Base-by-base conservation (phyloP, 1,140 invertebrate genomes). In the Rhysida immarginata region DNA sequence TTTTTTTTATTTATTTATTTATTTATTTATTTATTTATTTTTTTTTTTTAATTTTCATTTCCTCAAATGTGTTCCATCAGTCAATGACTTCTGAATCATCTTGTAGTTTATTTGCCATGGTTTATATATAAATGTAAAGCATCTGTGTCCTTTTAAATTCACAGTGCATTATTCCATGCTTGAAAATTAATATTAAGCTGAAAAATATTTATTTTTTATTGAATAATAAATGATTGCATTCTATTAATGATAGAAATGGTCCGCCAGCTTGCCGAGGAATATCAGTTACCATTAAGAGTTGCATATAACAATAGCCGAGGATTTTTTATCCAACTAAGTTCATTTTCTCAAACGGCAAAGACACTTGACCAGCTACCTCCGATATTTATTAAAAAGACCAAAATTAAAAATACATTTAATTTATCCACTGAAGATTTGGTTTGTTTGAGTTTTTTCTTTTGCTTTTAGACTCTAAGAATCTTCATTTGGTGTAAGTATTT, bases 381-480 rank as follows among this genome's bases (percentile, higher is more conserved):
- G 51, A 18, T 26, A 60, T 69, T 69, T 58, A 62, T 71, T 23
- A 66, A 85, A 78, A 78, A 83, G 14, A 73, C 77, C 54, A 78
- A 78, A 56, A 76, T 71, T 43, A 76, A 76, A 54, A 79, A 75
- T 50, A 71, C 68, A 11, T 67, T 85, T 16, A 79, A 78, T 11
- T 87, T 88, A 76, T 89, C 87, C 18, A 91, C 87, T 0, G 76
- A 81, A 62, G 78, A 82, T 61, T 65, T 94, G 56, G 75, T 87
- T 21, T 54, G 62, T 58, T n/a, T 46, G 44, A 35, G 16, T 5
- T 16, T 35, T 46, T 5, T 11, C 20, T 13, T 13, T 46, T 5
- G 18, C 20, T 46, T 13, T 23, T 16, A 18, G 20, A 23, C 21
- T 11, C 5, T 5, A 46, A 11, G 8, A 46, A 13, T 46, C 5